Evolutionary conservation across 2,113 vertebrate genomes (phyloP), one percentile per base, ranked within the genome.

Genomic region (Lasiurus cinereus): DNA sequence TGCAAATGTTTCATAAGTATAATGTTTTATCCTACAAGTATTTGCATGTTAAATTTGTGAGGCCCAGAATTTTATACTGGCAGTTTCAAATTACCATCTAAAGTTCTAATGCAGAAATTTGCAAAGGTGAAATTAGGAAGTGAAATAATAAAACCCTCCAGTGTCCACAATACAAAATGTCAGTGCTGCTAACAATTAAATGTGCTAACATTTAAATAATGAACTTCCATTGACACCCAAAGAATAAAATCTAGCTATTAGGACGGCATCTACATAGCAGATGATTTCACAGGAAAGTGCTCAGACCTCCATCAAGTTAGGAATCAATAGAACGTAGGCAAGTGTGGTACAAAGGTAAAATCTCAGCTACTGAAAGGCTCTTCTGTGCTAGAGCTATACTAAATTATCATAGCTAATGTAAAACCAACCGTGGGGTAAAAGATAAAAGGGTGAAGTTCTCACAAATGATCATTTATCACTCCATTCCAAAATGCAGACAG

Each of bases 171-270:
- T 64, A 96, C 83, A 97, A 96, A 97, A 97, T 93, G 88, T 96
- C 97, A 97, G 92, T 19, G 72, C 14, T 84, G 95, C 89, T 96
- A 77, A 97, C 86, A 97, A 95, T 80, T 98, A 97, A 97, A 94
- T 56, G 72, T 93, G 66, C 62, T 96, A 95, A 97, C 90, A 94
- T 36, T 80, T 96, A 96, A 97, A 94, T 97, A 95, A 97, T 97
- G n/a, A 62, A 96, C 87, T 97, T 90, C 85, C 94, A 97, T 31
- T 97, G 93, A 91, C 27, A 97, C 27, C 11, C 72, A 91, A 54
- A 93, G n/a, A 87, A 93, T 94, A 85, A 89, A 96, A 78, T 73
- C 54, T 92, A 89, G 88, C 67, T 36, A 83, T 94, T 92, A 97
- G 54, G 94, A 95, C 33, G 21, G n/a, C 77, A 97, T 95, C 46